Evolutionary conservation across 1,140 invertebrate genomes (phyloP).

Genomic region (Megathymus violae): DNA sequence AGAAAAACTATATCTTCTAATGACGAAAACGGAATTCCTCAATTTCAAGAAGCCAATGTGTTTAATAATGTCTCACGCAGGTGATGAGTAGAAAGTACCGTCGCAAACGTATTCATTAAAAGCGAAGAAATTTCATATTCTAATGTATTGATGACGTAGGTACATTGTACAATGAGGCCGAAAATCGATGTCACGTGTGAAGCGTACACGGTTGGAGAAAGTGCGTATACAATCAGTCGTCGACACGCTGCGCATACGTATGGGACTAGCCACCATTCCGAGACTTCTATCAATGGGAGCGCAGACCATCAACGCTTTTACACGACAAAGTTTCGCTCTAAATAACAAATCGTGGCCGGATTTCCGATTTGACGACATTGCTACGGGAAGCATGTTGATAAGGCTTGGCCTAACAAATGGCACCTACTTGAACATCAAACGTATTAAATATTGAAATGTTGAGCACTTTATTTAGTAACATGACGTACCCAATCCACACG

Average conservation of each 20-base stretch:
- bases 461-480: constrained; percentile 9
- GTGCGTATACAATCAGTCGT: constrained; percentile 48
- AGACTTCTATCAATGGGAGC: constrained; percentile 64
- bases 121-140: not conserved
- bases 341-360: constrained; percentile 45
- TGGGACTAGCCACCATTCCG: constrained; percentile 57
- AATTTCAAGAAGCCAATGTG: not conserved
- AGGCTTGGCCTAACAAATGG: not conserved
- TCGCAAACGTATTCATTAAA: not conserved
- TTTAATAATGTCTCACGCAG: not conserved
- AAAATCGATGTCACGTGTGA: constrained; percentile 71
- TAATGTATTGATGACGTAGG: constrained; percentile 5
- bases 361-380: constrained; percentile 38
- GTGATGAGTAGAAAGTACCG: not conserved
- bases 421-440: not conserved
- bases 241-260: constrained; percentile 50
- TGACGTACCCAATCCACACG: not conserved
- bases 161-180: constrained; percentile 51
- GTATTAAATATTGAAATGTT: constrained; percentile 4
- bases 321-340: constrained; percentile 50
- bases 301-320: constrained; percentile 60
- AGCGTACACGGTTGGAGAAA: constrained; percentile 65
- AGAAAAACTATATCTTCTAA: too few species aligned
- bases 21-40: too few species aligned
- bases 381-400: constrained; percentile 11